phyloP scores from a whole-genome alignment of 2,113 vertebrate genomes.

The Phoxinus phoxinus region DNA sequence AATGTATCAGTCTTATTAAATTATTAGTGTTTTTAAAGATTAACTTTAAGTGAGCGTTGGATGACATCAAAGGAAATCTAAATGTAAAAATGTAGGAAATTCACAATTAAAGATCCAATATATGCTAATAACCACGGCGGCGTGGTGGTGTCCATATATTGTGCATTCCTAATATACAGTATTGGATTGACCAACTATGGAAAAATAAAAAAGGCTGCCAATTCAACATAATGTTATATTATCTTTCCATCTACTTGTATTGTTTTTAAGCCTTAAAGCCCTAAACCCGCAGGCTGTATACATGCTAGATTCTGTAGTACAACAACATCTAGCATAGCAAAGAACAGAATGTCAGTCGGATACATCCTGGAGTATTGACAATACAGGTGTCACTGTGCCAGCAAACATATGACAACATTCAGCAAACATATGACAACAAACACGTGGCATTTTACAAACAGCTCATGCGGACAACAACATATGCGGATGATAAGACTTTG shows the following conservation, averaged over 20 bases:
- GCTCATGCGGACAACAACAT: neutral
- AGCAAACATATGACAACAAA: neutral
- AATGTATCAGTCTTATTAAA: neutral
- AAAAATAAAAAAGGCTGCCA: no score
- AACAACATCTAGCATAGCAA: neutral
- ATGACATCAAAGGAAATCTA: neutral
- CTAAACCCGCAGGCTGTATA: neutral
- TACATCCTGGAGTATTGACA: conserved; percentile 39
- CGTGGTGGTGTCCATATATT: neutral
- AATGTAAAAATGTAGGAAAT: neutral
- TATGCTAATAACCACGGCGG: neutral
- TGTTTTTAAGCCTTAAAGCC: neutral
- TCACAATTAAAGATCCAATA: neutral
- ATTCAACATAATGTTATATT: neutral
- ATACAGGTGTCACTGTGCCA: conserved; percentile 51
- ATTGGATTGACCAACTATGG: neutral
- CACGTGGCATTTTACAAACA: conserved; percentile 4
- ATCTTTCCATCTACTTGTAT: neutral
- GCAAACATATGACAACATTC: neutral
- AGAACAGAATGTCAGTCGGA: neutral
- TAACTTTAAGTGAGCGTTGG: neutral
- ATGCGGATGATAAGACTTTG: conserved; percentile 19
- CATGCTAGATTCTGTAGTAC: neutral
- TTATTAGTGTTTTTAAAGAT: neutral
- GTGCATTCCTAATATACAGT: neutral